These are phyloP conservation scores for Tachina fera DNA, from an alignment of 2,888 invertebrate species.

Conservation along the genomic window DNA sequence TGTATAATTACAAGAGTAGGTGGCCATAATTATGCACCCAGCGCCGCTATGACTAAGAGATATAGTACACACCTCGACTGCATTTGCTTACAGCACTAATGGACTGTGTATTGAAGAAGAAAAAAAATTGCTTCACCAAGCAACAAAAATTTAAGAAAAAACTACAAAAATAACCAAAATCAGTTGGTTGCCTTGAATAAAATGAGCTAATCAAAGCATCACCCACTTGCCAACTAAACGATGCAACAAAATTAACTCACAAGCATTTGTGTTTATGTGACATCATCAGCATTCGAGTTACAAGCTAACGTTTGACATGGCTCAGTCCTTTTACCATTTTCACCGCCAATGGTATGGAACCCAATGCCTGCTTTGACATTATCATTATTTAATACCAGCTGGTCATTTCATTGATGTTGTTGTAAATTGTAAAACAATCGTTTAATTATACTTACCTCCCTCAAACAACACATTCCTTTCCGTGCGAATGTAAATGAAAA, in stretches of 20 bases:
- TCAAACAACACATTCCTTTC: neutral
- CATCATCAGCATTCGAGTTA: slow-evolving; percentile 8
- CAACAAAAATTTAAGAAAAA: neutral
- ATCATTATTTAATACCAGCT: slow-evolving; percentile 47
- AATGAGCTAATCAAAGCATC: slow-evolving; percentile 56
- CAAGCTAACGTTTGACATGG: neutral
- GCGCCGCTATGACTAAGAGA: slow-evolving; percentile 28
- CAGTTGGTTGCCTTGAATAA: slow-evolving; percentile 55
- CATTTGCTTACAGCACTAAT: slow-evolving; percentile 3
- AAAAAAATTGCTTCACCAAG: slow-evolving; percentile 11
- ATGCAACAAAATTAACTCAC: neutral
- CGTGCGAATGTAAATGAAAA: neutral
- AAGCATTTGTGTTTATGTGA: neutral
- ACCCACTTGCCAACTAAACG: slow-evolving; percentile 14
- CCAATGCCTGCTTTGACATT: neutral
- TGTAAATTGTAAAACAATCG: slow-evolving; percentile 63
- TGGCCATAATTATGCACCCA: slow-evolving; percentile 51
- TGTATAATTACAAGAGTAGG: slow-evolving; percentile 58
- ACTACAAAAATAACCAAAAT: neutral
- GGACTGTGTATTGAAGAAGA: slow-evolving; percentile 3
- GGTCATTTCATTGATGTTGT: slow-evolving; percentile 27
- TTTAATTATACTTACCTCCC: slow-evolving; percentile 45
- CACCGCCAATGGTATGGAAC: neutral
- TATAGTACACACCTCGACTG: neutral
- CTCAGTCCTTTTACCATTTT: neutral